These are phyloP conservation scores for Protonibea diacanthus DNA, from an alignment of 2,797 vertebrate genomes.

Conservation along the genomic window DNA sequence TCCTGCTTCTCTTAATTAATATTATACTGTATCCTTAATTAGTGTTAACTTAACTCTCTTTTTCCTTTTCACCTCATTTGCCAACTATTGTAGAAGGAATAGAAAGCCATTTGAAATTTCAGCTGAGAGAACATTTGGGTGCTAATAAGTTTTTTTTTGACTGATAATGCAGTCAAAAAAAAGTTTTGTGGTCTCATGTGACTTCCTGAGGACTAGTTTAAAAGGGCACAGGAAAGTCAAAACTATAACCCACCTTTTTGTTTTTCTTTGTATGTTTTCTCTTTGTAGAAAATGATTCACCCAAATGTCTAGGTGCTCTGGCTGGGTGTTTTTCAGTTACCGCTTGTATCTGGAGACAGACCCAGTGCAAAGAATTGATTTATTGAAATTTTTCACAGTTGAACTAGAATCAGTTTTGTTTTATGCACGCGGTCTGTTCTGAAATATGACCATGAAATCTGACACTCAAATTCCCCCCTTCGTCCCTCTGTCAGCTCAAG, in stretches of 20 bases:
- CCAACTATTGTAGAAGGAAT: no score
- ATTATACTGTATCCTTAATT: neutral
- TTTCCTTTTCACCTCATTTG: neutral
- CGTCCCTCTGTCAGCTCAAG: conserved; percentile 25
- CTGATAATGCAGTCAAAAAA: no score
- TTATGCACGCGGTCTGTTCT: neutral
- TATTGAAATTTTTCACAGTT: neutral
- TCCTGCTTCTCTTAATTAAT: neutral
- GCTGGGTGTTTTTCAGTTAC: neutral
- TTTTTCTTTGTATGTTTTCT: neutral
- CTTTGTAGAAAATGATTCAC: neutral
- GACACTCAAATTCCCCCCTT: conserved; percentile 21
- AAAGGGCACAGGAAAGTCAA: neutral
- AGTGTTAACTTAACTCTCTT: neutral
- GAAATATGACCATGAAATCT: conserved; percentile 36
- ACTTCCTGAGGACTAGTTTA: neutral
- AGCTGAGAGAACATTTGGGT: neutral
- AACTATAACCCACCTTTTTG: neutral
- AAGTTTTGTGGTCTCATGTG: neutral
- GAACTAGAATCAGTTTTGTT: conserved; percentile 27
- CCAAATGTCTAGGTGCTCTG: neutral
- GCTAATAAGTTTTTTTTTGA: no score
- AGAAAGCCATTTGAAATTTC: neutral
- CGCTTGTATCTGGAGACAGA: neutral
- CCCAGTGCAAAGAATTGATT: neutral